A percentile compares a stretch with the other conserved stretches of the same genome.
Conservation (phyloP, 2,113 vertebrate species). For the Gambusia affinis region DNA sequence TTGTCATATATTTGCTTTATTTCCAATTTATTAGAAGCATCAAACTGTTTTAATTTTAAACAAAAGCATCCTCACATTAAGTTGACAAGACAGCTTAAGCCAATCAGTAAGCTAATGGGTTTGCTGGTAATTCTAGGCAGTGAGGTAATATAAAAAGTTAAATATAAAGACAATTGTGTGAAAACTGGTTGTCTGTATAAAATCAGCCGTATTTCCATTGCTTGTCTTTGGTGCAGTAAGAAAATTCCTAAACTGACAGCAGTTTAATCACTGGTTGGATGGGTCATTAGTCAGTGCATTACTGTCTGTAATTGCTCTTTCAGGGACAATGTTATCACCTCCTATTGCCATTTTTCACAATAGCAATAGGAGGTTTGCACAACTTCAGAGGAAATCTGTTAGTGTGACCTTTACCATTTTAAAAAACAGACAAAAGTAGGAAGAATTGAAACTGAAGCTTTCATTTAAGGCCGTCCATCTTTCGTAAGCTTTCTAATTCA, state of each 20-base stretch:
- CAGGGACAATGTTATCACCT: slow-evolving; percentile 2
- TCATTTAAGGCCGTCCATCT: slow-evolving; percentile 37
- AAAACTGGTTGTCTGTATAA: neutral
- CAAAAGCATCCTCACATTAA: too few relatives aligned
- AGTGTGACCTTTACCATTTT: neutral
- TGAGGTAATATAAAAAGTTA: neutral
- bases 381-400: slow-evolving; percentile 23
- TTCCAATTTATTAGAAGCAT: slow-evolving; percentile 5
- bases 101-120: neutral
- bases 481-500: slow-evolving; percentile 34
- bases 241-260: slow-evolving; percentile 10
- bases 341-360: slow-evolving; percentile 6
- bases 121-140: slow-evolving; percentile 5
- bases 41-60: neutral
- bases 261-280: neutral
- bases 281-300: neutral
- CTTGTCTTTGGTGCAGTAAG: neutral
- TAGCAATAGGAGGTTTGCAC: slow-evolving; percentile 13
- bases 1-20: slow-evolving; percentile 15
- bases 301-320: slow-evolving; percentile 14
- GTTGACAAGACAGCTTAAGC: neutral
- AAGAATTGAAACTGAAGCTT: slow-evolving; percentile 55
- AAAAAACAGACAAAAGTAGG: slow-evolving; percentile 12
- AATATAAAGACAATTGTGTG: neutral
- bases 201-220: neutral